These are phyloP conservation scores for Sorex araneus DNA, from an alignment of 2,113 vertebrate species.

Conservation along the genomic window DNA sequence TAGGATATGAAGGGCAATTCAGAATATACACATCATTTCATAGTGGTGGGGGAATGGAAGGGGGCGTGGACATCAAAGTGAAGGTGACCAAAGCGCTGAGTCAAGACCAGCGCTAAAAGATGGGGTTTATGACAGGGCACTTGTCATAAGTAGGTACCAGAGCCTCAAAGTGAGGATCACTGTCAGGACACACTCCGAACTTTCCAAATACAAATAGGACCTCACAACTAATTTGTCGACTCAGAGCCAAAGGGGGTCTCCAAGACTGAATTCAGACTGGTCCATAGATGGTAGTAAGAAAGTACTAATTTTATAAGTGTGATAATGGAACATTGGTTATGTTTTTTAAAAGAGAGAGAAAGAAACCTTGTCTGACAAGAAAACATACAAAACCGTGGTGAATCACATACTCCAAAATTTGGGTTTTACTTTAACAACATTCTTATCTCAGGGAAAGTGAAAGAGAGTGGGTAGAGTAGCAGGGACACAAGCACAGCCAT, in stretches of 20 bases:
- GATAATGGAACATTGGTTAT: constrained; percentile 33
- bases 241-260: constrained; percentile 26
- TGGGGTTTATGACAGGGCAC: constrained; percentile 23
- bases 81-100: constrained; percentile 1
- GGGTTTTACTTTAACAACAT: constrained; percentile 69
- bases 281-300: constrained; percentile 7
- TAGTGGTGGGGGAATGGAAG: background rate
- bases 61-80: too few relatives aligned
- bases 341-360: background rate
- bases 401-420: constrained; percentile 31
- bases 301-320: constrained; percentile 58
- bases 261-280: constrained; percentile 50
- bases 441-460: constrained; percentile 32
- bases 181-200: background rate
- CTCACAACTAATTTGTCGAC: constrained; percentile 16
- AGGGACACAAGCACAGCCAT: constrained; percentile 58
- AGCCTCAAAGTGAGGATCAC: background rate
- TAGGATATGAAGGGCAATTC: background rate
- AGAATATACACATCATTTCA: constrained; percentile 47
- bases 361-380: constrained; percentile 37
- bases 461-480: constrained; percentile 34
- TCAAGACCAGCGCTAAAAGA: constrained; percentile 43
- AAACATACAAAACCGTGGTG: constrained; percentile 64
- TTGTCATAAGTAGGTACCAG: constrained; percentile 6
- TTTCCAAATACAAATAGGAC: background rate